Base-by-base conservation (phyloP, 2,113 vertebrate genomes). In the Mus spicilegus region DNA sequence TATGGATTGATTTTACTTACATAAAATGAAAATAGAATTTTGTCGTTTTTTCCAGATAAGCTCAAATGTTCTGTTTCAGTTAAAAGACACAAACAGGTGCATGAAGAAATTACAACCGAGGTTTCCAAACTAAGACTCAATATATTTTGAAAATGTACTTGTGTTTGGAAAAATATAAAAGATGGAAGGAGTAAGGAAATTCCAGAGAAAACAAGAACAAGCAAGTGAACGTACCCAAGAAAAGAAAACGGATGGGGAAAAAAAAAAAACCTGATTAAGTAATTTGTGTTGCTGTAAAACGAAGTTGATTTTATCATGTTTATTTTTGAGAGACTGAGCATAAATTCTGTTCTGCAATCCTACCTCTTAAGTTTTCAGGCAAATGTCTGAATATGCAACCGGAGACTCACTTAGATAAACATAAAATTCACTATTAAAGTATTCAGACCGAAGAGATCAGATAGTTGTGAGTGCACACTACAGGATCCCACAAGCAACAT, bases 401-500 rank as follows among this genome's bases (percentile, higher is more conserved):
- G 13, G 26, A 4, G 46, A 75, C 58, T 6, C 1, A 69, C 73
- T 85, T 80, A 95, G 46, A 51, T 26, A 33, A 65, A 19, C 0
- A 33, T 28, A 54, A 36, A 33, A 7, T 56, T 94, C 86, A 33
- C 58, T 92, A 92, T 91, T 65, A 67, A 93, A 58, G 20, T 24
- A 56, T 42, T 93, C 9, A 67, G 51, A 54, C 33, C 33, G 39
- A 70, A 89, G 63, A 86, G 17, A 3, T 76, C 65, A 56, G 26
- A 30, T 22, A 63, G 24, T 30, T 39, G 63, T 86, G 58, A 91
- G 22, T 33, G 46, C 8, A 17, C 30, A 36, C 19, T 49, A n/a
- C 2, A 3, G 1, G 9, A 73, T 30, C 4, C 3, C 56, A n/a
- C 0, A 1, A 87, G 22, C 67, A 33, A 42, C 42, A 42, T 42